Conservation (phyloP, 2,113 vertebrate genomes). For the Tautogolabrus adspersus region DNA sequence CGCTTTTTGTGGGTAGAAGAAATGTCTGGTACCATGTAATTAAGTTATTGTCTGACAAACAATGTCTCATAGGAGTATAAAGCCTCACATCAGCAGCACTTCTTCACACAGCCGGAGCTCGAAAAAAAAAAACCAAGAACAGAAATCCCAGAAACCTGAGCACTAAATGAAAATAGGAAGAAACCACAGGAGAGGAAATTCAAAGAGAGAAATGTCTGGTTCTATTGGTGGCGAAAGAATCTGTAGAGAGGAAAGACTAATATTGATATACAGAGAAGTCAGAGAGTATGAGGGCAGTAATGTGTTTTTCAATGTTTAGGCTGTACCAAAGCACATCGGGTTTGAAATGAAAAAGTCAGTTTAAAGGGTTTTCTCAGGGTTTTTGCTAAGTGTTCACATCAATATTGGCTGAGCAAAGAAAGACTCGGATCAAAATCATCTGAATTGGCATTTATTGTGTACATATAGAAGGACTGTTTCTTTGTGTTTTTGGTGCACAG, state of each 20-base stretch:
- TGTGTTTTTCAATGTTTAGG: background rate
- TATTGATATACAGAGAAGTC: slow-evolving; percentile 5
- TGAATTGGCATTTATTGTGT: background rate
- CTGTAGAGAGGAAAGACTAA: background rate
- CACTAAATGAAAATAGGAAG: slow-evolving; percentile 12
- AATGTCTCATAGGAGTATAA: slow-evolving; percentile 1
- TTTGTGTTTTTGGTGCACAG: too few species aligned
- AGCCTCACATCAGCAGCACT: slow-evolving; percentile 1
- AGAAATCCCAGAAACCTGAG: background rate
- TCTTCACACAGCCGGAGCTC: background rate
- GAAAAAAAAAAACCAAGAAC: background rate
- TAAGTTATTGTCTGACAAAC: background rate
- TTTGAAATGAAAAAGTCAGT: slow-evolving; percentile 28
- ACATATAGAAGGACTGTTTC: too few species aligned
- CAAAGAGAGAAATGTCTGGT: background rate
- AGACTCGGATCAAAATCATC: background rate
- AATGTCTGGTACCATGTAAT: background rate
- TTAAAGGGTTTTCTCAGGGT: slow-evolving; percentile 9
- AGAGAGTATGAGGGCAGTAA: background rate
- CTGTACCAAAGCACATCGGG: slow-evolving; percentile 11
- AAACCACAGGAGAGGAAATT: slow-evolving; percentile 11
- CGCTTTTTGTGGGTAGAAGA: background rate
- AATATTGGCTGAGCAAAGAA: background rate
- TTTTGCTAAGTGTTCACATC: background rate
- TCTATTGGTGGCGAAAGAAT: background rate